Evolutionary conservation across 1,140 invertebrate genomes (phyloP).

Genomic region (Palaemon carinicauda): DNA sequence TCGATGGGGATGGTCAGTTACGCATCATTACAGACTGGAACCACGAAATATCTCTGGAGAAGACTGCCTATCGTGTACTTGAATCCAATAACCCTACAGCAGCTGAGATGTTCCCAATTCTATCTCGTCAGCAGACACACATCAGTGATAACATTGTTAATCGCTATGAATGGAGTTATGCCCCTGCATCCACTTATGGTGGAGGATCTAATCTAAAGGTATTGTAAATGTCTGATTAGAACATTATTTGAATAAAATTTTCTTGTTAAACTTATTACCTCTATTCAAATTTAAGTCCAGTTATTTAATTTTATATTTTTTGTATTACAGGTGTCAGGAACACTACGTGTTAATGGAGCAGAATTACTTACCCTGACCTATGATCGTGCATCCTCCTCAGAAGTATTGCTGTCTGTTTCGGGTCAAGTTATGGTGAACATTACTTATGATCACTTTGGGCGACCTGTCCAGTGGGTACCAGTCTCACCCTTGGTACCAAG

Average conservation of each 20-base stretch:
- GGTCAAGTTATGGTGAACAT: constrained; percentile 86
- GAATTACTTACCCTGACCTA: constrained; percentile 91
- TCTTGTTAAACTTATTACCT: background rate
- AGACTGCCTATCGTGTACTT: constrained; percentile 82
- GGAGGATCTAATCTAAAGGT: constrained; percentile 21
- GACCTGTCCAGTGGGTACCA: constrained; percentile 88
- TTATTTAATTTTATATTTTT: background rate
- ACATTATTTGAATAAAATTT: background rate
- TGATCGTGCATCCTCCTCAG: constrained; percentile 82
- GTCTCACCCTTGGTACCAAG: constrained; percentile 62
- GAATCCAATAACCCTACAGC: constrained; percentile 76
- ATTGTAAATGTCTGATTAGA: background rate
- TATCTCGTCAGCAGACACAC: constrained; percentile 87
- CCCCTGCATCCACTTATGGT: constrained; percentile 66
- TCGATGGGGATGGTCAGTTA: constrained; percentile 78
- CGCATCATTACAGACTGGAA: constrained; percentile 79
- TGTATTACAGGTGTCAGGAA: constrained; percentile 82
- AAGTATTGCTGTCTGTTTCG: constrained; percentile 89
- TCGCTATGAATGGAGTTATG: constrained; percentile 94
- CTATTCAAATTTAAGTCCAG: background rate
- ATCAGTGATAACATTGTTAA: constrained; percentile 89
- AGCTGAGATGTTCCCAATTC: constrained; percentile 88
- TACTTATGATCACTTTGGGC: constrained; percentile 87
- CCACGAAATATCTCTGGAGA: constrained; percentile 69
- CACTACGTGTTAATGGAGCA: constrained; percentile 87